Percentiles rank a stretch among this genome's conserved stretches.
Evolutionary conservation across 2,888 invertebrate species (phyloP).

Genomic region (Lochmaea crataegi): DNA sequence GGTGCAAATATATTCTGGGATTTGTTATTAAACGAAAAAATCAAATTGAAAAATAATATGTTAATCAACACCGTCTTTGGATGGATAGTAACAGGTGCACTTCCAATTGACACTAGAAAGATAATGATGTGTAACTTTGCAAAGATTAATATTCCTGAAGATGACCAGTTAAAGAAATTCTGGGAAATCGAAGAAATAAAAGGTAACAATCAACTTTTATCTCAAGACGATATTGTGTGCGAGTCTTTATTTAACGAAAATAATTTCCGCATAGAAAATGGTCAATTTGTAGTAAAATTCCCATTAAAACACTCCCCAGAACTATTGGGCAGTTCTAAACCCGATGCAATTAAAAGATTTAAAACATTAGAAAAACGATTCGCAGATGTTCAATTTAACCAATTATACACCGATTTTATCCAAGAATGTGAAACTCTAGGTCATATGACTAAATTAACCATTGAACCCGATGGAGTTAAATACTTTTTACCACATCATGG

Average conservation of each 20-base stretch:
- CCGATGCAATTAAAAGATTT: constrained; percentile 34
- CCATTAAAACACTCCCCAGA: constrained; percentile 32
- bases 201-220: constrained; percentile 20
- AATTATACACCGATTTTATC: constrained; percentile 39
- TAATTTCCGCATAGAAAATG: constrained; percentile 24
- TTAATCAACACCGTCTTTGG: too few species aligned
- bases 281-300: constrained; percentile 41
- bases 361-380: constrained; percentile 38
- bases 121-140: constrained; percentile 3
- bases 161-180: constrained; percentile 37
- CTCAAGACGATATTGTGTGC: constrained; percentile 42
- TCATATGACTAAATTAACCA: too few species aligned
- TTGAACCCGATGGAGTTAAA: too few species aligned
- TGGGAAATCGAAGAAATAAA: constrained; percentile 44
- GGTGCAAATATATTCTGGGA: too few species aligned
- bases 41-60: too few species aligned
- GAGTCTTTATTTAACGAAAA: constrained; percentile 40
- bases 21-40: too few species aligned
- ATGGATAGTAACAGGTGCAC: constrained; percentile 41
- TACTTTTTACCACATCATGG: too few species aligned
- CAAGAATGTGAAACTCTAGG: constrained; percentile 39
- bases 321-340: constrained; percentile 34
- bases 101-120: constrained; percentile 9
- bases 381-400: constrained; percentile 24
- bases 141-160: constrained; percentile 16